Base-by-base conservation (phyloP, 2,797 vertebrate species). In the Clarias platycephalus region DNA sequence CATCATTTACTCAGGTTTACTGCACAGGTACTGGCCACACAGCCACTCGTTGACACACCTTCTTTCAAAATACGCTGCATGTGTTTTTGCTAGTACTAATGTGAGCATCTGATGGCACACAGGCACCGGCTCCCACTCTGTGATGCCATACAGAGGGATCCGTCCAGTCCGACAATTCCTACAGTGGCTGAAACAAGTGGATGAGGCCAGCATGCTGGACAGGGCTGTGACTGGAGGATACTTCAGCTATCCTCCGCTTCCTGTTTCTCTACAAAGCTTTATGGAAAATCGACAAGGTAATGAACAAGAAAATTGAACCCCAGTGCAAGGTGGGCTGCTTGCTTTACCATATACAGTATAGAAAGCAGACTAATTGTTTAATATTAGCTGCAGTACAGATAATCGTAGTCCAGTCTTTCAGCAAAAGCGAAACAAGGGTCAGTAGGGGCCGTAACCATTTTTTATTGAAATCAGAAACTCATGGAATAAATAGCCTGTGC, bases 141-240 rank as follows among this genome's bases (percentile, higher is more conserved):
- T 85, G 81, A 95, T 95, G 93, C 91, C 89, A 1, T 95, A 95
- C 90, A 92, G 91, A n/a, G 90, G 80, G 0, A 89, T 94, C 5
- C 89, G 44, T 8, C 90, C 91, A 0, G 91, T 96, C 6, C 66
- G 78, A 2, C 85, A 2, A 0, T 95, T 96, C 86, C 86, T 94
- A 5, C 90, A 60, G 37, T 95, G 95, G 95, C 82, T 95, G 63
- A 86, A 88, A 80, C 84, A 84, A 22, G 92, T 92, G 82, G 88
- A 94, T 0, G 94, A 95, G 5, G 34, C 20, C 31, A 88, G 79
- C 84, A 88, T 93, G 86, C 86, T 94, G 88, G 86, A 91, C 80
- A 88, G 90, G 81, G 91, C 93, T 87, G 86, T 92, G 90, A 89
- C 94, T 90, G 95, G 95, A 82, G 95, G 95, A 49, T 94, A 87